phyloP scores from a whole-genome alignment of 2,113 vertebrate genomes.

The Plectropomus leopardus region DNA sequence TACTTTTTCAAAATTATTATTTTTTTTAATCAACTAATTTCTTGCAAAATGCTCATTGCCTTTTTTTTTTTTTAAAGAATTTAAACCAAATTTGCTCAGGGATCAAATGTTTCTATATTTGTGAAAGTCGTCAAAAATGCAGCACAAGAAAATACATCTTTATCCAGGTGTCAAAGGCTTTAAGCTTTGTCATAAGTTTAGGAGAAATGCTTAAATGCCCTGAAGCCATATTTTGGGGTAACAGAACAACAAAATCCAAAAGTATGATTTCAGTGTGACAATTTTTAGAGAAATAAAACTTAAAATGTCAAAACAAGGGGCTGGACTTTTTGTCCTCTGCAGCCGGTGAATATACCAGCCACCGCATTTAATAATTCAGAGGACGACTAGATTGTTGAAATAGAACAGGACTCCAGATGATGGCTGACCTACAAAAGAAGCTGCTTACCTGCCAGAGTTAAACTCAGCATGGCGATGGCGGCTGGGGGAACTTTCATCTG shows the following conservation, averaged over 20 bases:
- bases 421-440: constrained; percentile 52
- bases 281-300: background rate
- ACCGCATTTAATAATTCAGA: constrained; percentile 55
- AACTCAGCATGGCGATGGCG: background rate
- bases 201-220: background rate
- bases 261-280: background rate
- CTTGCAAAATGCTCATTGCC: no score
- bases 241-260: background rate
- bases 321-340: constrained; percentile 23
- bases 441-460: constrained; percentile 39
- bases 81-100: no score
- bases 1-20: no score
- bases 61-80: no score
- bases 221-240: no score
- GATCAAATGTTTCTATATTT: no score
- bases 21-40: no score
- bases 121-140: no score
- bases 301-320: background rate
- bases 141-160: no score
- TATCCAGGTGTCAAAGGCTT: no score
- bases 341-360: constrained; percentile 11
- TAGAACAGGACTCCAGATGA: constrained; percentile 64
- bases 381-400: constrained; percentile 59
- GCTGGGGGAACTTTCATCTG: background rate
- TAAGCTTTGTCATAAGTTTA: background rate